Percentiles rank a stretch among this genome's conserved stretches.
These are phyloP conservation scores for Coluber constrictor DNA, from an alignment of 2,797 vertebrate genomes.

Conservation along the genomic window DNA sequence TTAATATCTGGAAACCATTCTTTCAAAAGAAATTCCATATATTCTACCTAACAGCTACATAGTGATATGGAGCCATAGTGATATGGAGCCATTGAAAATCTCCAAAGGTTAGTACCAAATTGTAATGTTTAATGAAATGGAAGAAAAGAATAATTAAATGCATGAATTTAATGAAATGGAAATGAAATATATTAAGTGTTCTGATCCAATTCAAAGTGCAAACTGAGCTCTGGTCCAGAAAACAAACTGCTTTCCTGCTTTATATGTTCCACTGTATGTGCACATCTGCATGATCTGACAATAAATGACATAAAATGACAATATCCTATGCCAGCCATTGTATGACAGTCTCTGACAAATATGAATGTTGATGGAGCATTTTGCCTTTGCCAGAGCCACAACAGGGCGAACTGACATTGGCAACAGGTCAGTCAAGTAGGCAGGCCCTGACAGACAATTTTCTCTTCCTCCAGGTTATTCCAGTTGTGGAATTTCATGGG, in stretches of 20 bases:
- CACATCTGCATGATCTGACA: neutral
- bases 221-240: neutral
- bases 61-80: neutral
- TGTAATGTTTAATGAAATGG: neutral
- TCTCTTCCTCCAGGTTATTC: neutral
- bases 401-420: neutral
- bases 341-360: neutral
- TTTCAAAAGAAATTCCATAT: neutral
- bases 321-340: neutral
- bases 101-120: neutral
- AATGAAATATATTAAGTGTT: neutral
- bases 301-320: neutral
- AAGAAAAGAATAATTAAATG: neutral
- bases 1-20: neutral
- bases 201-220: neutral
- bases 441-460: neutral
- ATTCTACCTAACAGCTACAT: neutral
- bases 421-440: neutral
- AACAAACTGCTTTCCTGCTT: neutral
- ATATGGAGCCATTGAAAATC: neutral
- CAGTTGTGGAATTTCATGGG: neutral
- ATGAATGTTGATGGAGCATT: neutral
- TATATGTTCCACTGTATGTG: neutral
- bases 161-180: neutral
- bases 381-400: neutral